Evolutionary conservation across 2,888 invertebrate genomes (phyloP).

Genomic region (Ormyrus rosae): DNA sequence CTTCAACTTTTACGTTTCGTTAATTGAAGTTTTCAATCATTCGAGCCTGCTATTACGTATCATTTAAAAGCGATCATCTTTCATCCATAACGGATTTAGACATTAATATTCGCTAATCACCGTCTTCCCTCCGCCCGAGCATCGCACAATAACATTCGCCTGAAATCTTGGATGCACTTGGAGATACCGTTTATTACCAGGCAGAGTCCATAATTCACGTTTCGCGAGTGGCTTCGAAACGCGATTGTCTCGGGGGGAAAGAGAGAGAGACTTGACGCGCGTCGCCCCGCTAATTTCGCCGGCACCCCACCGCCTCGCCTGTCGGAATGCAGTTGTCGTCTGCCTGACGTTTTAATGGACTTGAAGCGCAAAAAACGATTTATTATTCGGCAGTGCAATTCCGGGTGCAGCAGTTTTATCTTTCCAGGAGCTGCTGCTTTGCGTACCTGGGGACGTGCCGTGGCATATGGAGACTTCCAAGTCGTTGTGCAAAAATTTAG

Average conservation of each 20-base stretch:
- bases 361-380: constrained; percentile 23
- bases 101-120: too few relatives aligned
- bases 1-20: too few relatives aligned
- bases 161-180: constrained; percentile 20
- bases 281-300: constrained; percentile 13
- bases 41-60: too few relatives aligned
- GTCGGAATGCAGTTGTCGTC: constrained; percentile 14
- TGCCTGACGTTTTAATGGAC: constrained; percentile 28
- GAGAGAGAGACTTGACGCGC: too few relatives aligned
- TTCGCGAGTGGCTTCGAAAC: background rate
- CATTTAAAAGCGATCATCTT: too few relatives aligned
- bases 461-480: too few relatives aligned
- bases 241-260: too few relatives aligned
- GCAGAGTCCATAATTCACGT: constrained; percentile 31
- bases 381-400: constrained; percentile 25
- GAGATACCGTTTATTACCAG: constrained; percentile 27
- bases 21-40: too few relatives aligned
- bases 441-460: background rate
- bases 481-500: too few relatives aligned
- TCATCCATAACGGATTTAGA: too few relatives aligned
- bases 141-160: background rate
- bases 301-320: constrained; percentile 5
- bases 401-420: constrained; percentile 7
- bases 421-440: background rate
- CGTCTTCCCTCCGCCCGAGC: too few relatives aligned